Evolutionary conservation across 2,888 invertebrate genomes (phyloP).

Genomic region (Drosophila planitibia): DNA sequence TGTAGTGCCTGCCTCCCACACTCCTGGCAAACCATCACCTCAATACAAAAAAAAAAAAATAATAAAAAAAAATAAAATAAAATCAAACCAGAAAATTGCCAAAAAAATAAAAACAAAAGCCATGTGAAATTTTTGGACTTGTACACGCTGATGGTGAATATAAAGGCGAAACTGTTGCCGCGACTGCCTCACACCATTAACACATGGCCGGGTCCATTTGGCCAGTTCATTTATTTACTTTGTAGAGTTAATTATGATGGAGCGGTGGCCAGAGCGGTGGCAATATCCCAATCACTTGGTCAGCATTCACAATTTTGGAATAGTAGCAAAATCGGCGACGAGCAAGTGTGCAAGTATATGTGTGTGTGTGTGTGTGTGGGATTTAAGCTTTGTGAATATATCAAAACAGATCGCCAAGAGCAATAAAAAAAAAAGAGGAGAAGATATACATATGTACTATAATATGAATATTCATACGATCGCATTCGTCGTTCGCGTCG

Average conservation of each 20-base stretch:
- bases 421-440: conserved; percentile 4
- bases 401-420: conserved; percentile 33
- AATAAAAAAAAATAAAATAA: not conserved
- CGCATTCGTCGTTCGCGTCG: conserved; percentile 42
- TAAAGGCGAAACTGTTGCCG: conserved; percentile 50
- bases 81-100: conserved; percentile 13
- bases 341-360: not conserved
- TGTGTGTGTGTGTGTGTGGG: not conserved
- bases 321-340: not conserved
- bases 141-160: conserved; percentile 21
- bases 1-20: conserved; percentile 20
- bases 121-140: conserved; percentile 37
- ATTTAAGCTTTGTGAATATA: conserved; percentile 41
- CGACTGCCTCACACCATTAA: conserved; percentile 50
- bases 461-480: conserved; percentile 38
- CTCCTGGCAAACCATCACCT: conserved; percentile 16
- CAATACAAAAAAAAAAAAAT: not conserved
- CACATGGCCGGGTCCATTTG: conserved; percentile 74
- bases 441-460: not conserved
- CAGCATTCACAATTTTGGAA: conserved; percentile 8
- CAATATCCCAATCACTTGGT: conserved; percentile 24
- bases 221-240: conserved; percentile 74
- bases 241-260: conserved; percentile 78
- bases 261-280: conserved; percentile 59
- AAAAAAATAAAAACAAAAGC: conserved; percentile 40